phyloP scores from a whole-genome alignment of 2,888 invertebrate species.

The Athrips mouffetella region DNA sequence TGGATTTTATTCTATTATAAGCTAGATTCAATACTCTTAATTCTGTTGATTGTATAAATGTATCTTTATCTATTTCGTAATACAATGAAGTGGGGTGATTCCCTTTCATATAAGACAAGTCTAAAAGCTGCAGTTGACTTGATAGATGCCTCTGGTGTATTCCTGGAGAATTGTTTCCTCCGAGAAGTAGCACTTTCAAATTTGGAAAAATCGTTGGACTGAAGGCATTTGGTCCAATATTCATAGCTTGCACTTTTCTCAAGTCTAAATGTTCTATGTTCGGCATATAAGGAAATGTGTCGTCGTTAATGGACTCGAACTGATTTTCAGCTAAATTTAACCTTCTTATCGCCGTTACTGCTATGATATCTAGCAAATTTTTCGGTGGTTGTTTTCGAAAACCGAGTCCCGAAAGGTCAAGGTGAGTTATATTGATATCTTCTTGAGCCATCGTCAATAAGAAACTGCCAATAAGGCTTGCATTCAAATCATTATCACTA shows the following conservation, averaged over 20 bases:
- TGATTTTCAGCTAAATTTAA: constrained; percentile 74
- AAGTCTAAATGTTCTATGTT: constrained; percentile 77
- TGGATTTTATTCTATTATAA: constrained; percentile 71
- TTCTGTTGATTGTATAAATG: constrained; percentile 67
- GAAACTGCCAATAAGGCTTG: constrained; percentile 57
- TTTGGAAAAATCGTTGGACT: constrained; percentile 65
- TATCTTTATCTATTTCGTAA: constrained; percentile 70
- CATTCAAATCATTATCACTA: constrained; percentile 74
- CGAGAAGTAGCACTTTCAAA: constrained; percentile 68
- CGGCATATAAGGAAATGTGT: constrained; percentile 76
- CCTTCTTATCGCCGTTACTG: constrained; percentile 65
- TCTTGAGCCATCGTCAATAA: constrained; percentile 48
- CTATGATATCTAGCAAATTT: constrained; percentile 66
- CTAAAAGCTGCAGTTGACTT: constrained; percentile 66
- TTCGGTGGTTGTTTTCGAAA: constrained; percentile 72
- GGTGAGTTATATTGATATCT: constrained; percentile 57
- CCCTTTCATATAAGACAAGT: constrained; percentile 73
- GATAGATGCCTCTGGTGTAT: constrained; percentile 71
- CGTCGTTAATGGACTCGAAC: constrained; percentile 71
- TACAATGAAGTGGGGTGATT: constrained; percentile 58
- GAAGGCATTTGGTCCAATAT: constrained; percentile 69
- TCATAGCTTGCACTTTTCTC: constrained; percentile 66
- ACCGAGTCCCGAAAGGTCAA: constrained; percentile 75
- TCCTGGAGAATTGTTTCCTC: constrained; percentile 73
- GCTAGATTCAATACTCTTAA: constrained; percentile 72